Base-by-base conservation (phyloP, 2,797 vertebrate species). In the Heliangelus exortis region DNA sequence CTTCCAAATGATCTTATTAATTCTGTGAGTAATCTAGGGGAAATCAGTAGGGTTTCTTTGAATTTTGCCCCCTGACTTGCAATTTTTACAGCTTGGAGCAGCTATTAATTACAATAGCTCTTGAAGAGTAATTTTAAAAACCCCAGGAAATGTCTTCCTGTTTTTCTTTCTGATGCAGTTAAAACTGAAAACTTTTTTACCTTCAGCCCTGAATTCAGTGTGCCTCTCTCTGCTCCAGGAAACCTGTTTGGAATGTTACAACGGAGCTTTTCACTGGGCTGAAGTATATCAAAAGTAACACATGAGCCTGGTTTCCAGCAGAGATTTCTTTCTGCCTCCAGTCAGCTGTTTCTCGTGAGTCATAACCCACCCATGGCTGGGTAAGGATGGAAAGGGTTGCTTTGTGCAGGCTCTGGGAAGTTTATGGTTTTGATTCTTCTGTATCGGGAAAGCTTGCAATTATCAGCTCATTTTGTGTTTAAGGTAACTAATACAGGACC, bases 1-100 rank as follows among this genome's bases (percentile, higher is more conserved):
- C 88, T 96, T 95, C 92, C 95, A 93, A 96, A 81, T 94, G 90
- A 96, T 93, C 89, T 97, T 97, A 97, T 97, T 97, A 97, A 96
- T 75, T 78, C 84, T 74, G 59, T 79, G 92, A 95, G 82, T 93
- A 95, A 95, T 92, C 81, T 5, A 28, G 86, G 76, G 83, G 79
- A 90, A 93, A 87, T 36, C 92, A 90, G 90, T 96, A 69, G 93
- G 92, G 89, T 95, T 96, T 96, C 95, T 91, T 72, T 97, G 86
- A 93, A 88, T 93, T 96, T 63, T 96, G 87, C 73, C 90, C 93
- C 97, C 79, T 6, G 9, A 82, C 74, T 41, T 94, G 78, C 47
- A 86, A 47, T 90, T 95, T 95, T 97, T 95, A 97, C 75, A 74
- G 75, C 94, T 94, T 55, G 74, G 89, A 87, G 68, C 81, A 94